Base-by-base conservation (phyloP, 2,797 vertebrate species). In the Premnoplex brunnescens region DNA sequence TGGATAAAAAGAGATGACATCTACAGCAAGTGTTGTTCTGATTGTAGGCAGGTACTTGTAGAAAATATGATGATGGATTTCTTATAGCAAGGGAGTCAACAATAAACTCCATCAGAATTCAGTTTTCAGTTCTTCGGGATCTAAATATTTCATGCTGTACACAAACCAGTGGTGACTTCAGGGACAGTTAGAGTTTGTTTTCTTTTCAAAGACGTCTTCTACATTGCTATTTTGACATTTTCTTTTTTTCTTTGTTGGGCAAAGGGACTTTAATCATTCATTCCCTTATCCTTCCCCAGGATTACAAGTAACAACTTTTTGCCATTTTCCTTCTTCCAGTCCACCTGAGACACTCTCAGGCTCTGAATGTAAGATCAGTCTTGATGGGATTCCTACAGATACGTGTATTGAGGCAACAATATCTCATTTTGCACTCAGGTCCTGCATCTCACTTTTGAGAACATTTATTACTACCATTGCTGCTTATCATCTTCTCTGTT, bases 311-410 rank as follows among this genome's bases (percentile, higher is more conserved):
- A 75, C 39, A 63, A 48, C 91, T 94, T 72, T 67, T 62, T 95
- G 59, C 44, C 46, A 20, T 91, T 93, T 95, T 68, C n/a, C 28
- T 88, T 68, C 63, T 51, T 85, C 27, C 66, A 67, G 80, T 89
- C 60, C 68, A 87, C 34, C 56, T 88, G 88, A 84, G 84, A 95
- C 88, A 76, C 36, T 63, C 27, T 79, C 23, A 54, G 39, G 21
- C 80, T 85, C 69, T 67, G 81, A 93, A 88, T 91, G 62, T 78
- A 80, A 89, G 83, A 96, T 94, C 72, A 66, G 28, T 93, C 80
- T 93, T 84, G 79, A 92, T 95, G 95, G 86, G 93, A 89, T 95
- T 95, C 89, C 73, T 66, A 51, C 14, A 84, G 91, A 85, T 91
- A 72, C 32, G 37, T 56, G 63, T 82, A 62, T 71, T 77, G 81